Evolutionary conservation across 2,888 invertebrate genomes (phyloP), one percentile per base, ranked within the genome.

Genomic region (Sarcophaga variegata): DNA sequence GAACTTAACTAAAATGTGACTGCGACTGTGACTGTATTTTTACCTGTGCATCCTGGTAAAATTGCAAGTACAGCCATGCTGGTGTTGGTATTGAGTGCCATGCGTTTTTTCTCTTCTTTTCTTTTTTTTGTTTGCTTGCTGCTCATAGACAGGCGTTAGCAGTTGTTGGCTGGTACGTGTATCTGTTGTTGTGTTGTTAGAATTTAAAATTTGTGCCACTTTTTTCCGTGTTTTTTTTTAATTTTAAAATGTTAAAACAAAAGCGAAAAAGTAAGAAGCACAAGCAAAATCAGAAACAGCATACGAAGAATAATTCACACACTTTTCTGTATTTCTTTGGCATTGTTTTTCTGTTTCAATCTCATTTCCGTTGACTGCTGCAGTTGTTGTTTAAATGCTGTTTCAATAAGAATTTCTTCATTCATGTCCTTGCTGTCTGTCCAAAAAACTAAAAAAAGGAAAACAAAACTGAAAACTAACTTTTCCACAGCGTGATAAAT

Each of bases 1-100:
- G 59, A 81, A 76, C 75, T 79, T 47, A 67, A 67, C 27, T 22
- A 63, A 22, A 62, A 5, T 54, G 22, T 69, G 63, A 60, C 71
- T 79, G 37, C 8, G 49, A 3, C 47, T 25, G 63, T 63, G 54
- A 71, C 71, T 71, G 64, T 71, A 54, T 79, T 49, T 25, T 71
- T 64, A 54, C 14, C 71, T 20, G 17, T 63, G 47, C 60, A 63
- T 63, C 27, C 62, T 47, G 62, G n/a, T 69, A 60, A 47, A 49
- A 54, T 54, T 54, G 4, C 47, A 25, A 81, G 37, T 81, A 49
- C 60, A 67, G 20, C 49, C 17, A 72, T 14, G 5, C 54, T 54
- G 62, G 4, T 63, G 27, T 49, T 27, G 12, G 2, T 6, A 37
- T 54, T 54, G 54, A 14, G 8, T 54, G 54, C 54, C 54, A 54